Conservation (phyloP, 1,140 invertebrate genomes). For the Lethrus apterus region DNA sequence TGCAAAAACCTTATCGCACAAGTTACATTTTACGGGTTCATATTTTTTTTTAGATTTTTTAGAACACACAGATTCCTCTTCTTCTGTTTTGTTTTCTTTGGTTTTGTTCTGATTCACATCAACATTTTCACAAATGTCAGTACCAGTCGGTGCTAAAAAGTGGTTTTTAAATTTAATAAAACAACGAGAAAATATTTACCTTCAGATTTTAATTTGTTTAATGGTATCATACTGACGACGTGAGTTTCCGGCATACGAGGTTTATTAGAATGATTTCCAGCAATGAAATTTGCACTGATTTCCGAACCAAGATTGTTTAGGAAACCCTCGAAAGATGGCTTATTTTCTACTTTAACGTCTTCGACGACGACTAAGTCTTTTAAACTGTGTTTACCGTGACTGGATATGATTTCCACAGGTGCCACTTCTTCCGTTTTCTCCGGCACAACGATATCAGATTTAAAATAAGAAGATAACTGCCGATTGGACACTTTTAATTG, state of each 20-base stretch:
- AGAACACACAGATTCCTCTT: slow-evolving; percentile 15
- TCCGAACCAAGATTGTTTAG: slow-evolving; percentile 25
- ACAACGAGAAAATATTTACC: no score
- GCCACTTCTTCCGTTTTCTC: background rate
- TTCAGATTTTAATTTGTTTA: background rate
- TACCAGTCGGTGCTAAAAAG: no score
- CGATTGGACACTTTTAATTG: slow-evolving; percentile 17
- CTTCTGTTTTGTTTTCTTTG: slow-evolving; percentile 1
- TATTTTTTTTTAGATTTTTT: slow-evolving; percentile 13
- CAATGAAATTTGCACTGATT: slow-evolving; percentile 21
- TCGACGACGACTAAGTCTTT: slow-evolving; percentile 24
- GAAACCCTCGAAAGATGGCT: slow-evolving; percentile 20
- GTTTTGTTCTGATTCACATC: background rate
- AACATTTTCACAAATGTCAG: no score
- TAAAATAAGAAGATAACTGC: slow-evolving; percentile 5
- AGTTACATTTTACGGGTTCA: slow-evolving; percentile 4
- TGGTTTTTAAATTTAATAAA: no score
- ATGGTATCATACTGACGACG: background rate
- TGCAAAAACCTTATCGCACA: slow-evolving; percentile 14
- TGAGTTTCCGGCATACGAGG: background rate
- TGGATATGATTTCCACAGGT: slow-evolving; percentile 23
- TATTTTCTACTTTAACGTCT: slow-evolving; percentile 14
- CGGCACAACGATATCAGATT: background rate
- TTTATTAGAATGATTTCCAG: background rate
- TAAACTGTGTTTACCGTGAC: slow-evolving; percentile 18